Evolutionary conservation across 2,888 invertebrate species (phyloP), one percentile per base, ranked within the genome.

Genomic region (Calameuta filiformis): DNA sequence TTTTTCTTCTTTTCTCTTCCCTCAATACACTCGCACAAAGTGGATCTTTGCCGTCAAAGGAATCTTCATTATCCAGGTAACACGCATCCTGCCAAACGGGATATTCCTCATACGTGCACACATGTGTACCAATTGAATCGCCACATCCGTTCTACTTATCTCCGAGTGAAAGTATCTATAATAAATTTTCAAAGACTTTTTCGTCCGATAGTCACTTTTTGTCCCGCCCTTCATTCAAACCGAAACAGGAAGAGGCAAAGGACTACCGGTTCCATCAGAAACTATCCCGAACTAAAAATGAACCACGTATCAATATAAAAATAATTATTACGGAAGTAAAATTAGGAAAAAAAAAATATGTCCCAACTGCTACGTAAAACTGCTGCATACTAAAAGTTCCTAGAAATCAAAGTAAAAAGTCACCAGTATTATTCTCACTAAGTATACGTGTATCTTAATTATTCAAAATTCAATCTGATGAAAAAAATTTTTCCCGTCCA

Each of bases 131-230:
- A 74, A 74, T 34, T 78, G 83, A 85, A 83, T 83, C 83, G 82
- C 84, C 82, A 83, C 85, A 85, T 86, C 85, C 86, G 86, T 82
- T 88, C 86, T 83, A 86, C 85, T 84, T 88, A 69, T 69, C 40
- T 79, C 81, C 81, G 83, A 86, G 85, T 85, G 85, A 86, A 85
- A 85, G 85, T 86, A 83, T 30, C 79, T 56, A 56, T 0, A 23
- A 23, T 23, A 56, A 9, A 15, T 56, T 23, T 23, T 56, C 56
- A 1, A 23, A 56, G 23, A 23, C 12, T 37, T 12, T 11, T 37
- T 37, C 37, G 35, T 12, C 23, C 9, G 23, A 23, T 56, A 23
- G 23, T 23, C 9, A 23, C 56, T 23, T 23, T 23, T 56, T 56
- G n/a, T 23, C 56, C 15, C 40, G 40, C 15, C 56, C 56, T 56